Base-by-base conservation (phyloP, 2,113 vertebrate genomes). In the Lagopus leucura region DNA sequence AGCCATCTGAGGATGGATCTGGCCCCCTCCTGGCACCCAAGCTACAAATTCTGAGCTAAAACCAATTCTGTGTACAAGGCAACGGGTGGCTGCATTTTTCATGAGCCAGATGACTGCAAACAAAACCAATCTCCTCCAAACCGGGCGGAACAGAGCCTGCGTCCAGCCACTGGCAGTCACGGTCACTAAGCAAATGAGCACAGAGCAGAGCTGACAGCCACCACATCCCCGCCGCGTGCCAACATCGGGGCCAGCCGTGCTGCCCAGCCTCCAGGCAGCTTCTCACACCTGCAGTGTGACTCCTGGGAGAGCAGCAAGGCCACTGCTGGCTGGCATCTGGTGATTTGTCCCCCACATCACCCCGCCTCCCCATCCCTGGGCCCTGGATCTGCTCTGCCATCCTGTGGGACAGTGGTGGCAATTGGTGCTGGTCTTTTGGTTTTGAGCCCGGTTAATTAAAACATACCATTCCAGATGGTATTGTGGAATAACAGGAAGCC, bases 61-160 rank as follows among this genome's bases (percentile, higher is more conserved):
- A 96, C 91, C 79, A 87, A 95, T 95, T 95, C 87, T 95, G 2
- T 96, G 96, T 96, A 75, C 61, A 28, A 50, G 69, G 86, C 63
- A 3, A 81, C 0, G 54, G 82, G 82, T 0, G 2, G 52, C 87
- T 96, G 92, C 95, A 97, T 97, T 95, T 97, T 97, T 97, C 95
- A 97, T 97, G 94, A 97, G 89, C 50, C 91, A 57, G 79, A 84
- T 75, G 94, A 88, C 92, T 86, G 76, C 89, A 86, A 92, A 90
- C 89, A 72, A 91, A 95, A 74, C 86, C 73, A 90, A 71, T 8
- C 63, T 76, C 79, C 78, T 78, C 73, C 61, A 34, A 52, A 76
- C 2, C 1, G 34, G 27, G 60, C 20, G 73, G 38, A 8, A 47
- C 40, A 0, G 1, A 24, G 69, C 36, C 73, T 4, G 5, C 9